Percentiles rank a stretch among this genome's conserved stretches.
These are phyloP conservation scores for Cheilosia vulpina DNA, from an alignment of 2,888 invertebrate species.

Conservation along the genomic window DNA sequence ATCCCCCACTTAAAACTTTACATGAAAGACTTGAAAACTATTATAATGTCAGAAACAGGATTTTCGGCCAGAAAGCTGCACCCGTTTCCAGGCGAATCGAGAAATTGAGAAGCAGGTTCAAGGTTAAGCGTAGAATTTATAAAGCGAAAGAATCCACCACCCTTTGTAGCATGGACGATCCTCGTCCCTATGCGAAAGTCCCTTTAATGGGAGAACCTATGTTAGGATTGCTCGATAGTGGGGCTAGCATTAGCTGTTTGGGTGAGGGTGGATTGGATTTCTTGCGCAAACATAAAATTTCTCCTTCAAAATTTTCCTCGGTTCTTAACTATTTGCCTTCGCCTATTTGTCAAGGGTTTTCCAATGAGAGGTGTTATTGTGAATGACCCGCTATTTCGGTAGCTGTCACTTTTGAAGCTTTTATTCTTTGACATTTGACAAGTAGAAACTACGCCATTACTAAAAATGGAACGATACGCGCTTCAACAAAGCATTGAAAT, in stretches of 20 bases:
- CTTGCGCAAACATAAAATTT: background rate
- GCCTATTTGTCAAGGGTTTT: too few species aligned
- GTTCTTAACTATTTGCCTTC: too few species aligned
- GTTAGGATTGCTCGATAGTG: constrained; percentile 18
- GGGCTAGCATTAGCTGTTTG: constrained; percentile 3
- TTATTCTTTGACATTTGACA: too few species aligned
- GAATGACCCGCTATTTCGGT: too few species aligned
- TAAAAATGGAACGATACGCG: too few species aligned
- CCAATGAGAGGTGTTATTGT: too few species aligned
- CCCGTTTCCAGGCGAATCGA: background rate
- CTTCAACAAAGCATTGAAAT: too few species aligned
- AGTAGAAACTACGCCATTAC: too few species aligned
- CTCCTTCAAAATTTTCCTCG: background rate
- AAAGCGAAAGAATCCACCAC: constrained; percentile 6
- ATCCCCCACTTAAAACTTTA: background rate
- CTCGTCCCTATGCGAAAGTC: constrained; percentile 13
- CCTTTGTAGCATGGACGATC: constrained; percentile 1
- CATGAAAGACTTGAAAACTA: constrained; percentile 5
- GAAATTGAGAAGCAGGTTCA: background rate
- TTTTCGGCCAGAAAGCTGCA: background rate
- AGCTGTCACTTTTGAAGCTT: too few species aligned
- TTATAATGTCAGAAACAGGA: background rate
- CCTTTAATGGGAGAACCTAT: background rate
- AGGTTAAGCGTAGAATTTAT: background rate
- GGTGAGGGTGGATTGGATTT: constrained; percentile 1